A percentile compares a stretch with the other conserved stretches of the same genome.
These are phyloP conservation scores for Pterophyllum scalare DNA, from an alignment of 2,113 vertebrate species.

Conservation along the genomic window DNA sequence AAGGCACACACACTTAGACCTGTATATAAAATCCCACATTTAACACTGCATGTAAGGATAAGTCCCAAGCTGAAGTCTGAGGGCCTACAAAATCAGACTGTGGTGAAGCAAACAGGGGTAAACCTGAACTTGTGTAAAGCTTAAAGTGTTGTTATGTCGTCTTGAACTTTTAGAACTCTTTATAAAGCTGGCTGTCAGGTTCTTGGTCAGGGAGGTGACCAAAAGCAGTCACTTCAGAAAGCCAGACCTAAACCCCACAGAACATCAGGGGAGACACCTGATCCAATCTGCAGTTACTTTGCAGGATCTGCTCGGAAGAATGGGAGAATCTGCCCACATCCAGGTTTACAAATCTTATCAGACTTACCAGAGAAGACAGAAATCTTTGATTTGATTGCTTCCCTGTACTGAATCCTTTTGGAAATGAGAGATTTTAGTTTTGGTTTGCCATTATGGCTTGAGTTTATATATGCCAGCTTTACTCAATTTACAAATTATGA, in stretches of 20 bases:
- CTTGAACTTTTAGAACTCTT: neutral
- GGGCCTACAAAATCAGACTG: neutral
- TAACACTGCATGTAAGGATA: neutral
- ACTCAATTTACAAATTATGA: neutral
- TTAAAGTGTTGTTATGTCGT: too few species aligned
- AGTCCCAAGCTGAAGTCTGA: too few species aligned
- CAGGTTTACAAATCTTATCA: neutral
- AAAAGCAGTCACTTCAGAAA: too few species aligned
- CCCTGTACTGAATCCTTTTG: too few species aligned
- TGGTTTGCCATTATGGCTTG: neutral
- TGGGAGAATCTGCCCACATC: neutral
- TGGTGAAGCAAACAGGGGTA: neutral
- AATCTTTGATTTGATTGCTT: neutral
- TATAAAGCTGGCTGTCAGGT: neutral
- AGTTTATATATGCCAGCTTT: neutral
- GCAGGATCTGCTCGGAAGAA: neutral
- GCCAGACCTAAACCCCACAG: too few species aligned
- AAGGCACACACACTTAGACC: accelerated
- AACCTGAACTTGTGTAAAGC: neutral
- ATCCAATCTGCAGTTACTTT: neutral
- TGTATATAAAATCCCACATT: neutral
- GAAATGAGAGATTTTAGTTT: too few species aligned
- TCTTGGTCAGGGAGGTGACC: neutral
- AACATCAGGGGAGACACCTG: too few species aligned
- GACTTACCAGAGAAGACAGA: neutral